Percentiles rank a stretch among this genome's conserved stretches.
These are phyloP conservation scores for Syrrhaptes paradoxus DNA, from an alignment of 2,113 vertebrate genomes.

Conservation along the genomic window DNA sequence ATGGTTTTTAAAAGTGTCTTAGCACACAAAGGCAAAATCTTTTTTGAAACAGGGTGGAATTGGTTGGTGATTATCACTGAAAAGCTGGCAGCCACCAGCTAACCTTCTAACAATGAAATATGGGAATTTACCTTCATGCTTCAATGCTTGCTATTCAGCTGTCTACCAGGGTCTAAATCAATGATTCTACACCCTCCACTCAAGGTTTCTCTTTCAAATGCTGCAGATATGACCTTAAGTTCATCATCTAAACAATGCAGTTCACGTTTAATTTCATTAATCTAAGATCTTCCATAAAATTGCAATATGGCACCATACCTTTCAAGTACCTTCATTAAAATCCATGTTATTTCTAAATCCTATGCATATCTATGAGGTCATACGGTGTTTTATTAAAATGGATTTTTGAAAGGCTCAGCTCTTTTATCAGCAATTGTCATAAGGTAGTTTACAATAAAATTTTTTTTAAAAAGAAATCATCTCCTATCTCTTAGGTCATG, in stretches of 20 bases:
- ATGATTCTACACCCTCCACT: conserved; percentile 87
- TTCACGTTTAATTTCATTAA: conserved; percentile 76
- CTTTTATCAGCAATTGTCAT: conserved; percentile 53
- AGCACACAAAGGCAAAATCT: conserved; percentile 52
- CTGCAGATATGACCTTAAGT: conserved; percentile 73
- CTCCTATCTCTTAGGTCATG: neutral
- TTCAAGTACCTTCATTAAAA: conserved; percentile 66
- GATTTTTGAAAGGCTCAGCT: conserved; percentile 41
- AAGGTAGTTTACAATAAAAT: conserved; percentile 28
- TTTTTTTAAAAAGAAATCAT: neutral
- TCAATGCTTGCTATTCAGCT: conserved; percentile 84
- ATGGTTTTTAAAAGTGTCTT: conserved; percentile 66
- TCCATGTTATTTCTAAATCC: conserved; percentile 67
- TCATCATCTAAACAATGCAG: conserved; percentile 71
- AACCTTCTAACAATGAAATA: conserved; percentile 96
- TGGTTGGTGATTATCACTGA: conserved; percentile 84
- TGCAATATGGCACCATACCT: conserved; percentile 69
- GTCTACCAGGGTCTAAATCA: conserved; percentile 93
- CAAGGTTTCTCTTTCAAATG: conserved; percentile 90
- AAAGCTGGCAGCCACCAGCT: conserved; percentile 81
- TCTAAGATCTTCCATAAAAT: conserved; percentile 74
- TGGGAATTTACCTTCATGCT: conserved; percentile 98
- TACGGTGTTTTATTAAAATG: conserved; percentile 48
- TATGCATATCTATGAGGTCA: conserved; percentile 70
- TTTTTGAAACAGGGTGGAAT: conserved; percentile 83